phyloP scores from a whole-genome alignment of 2,113 vertebrate genomes.

The Pachypanchax playfairii region DNA sequence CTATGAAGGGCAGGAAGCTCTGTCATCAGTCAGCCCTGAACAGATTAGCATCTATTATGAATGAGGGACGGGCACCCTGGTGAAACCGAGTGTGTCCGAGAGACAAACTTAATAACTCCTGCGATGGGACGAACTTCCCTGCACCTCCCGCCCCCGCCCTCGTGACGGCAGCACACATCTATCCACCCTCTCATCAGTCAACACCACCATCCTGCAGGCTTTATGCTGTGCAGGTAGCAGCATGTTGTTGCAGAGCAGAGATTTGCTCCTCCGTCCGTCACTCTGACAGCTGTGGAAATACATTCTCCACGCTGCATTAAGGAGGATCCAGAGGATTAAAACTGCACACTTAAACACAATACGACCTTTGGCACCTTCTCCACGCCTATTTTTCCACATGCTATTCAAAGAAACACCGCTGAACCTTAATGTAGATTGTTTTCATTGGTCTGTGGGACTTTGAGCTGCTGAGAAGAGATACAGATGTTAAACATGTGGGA shows the following conservation, averaged over 20 bases:
- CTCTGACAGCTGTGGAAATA: constrained; percentile 91
- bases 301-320: constrained; percentile 87
- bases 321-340: constrained; percentile 54
- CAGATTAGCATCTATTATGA: constrained; percentile 99
- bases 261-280: constrained; percentile 87
- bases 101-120: constrained; percentile 98
- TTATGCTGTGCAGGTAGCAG: constrained; percentile 90
- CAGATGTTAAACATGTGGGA: constrained; percentile 16
- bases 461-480: neutral
- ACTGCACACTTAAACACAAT: constrained; percentile 55
- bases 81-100: constrained; percentile 95
- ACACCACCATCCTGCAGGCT: constrained; percentile 78
- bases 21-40: constrained; percentile 97
- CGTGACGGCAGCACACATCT: constrained; percentile 51
- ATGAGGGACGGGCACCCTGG: constrained; percentile 91
- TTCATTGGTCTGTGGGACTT: neutral
- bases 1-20: constrained; percentile 96
- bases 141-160: constrained; percentile 73
- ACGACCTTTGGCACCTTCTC: constrained; percentile 26
- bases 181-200: constrained; percentile 25
- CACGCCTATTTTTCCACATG: constrained; percentile 22
- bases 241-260: constrained; percentile 77
- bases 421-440: constrained; percentile 1
- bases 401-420: constrained; percentile 8
- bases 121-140: constrained; percentile 89